Evolutionary conservation across 2,888 invertebrate species (phyloP).

Genomic region (Priocnemis perturbator): DNA sequence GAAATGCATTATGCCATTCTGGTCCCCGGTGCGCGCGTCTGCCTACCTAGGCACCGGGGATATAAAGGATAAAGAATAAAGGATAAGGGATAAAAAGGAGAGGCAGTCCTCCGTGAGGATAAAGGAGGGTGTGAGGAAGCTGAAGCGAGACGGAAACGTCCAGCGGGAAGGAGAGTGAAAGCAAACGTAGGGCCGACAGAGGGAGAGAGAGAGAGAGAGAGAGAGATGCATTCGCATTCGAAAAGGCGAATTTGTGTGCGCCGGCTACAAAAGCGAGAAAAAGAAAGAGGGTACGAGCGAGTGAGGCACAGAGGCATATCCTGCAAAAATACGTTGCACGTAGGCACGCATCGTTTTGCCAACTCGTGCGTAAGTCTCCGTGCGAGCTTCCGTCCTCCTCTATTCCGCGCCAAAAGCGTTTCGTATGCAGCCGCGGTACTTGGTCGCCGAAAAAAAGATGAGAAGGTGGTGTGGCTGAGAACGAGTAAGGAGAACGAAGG

Average conservation of each 20-base stretch:
- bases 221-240: slow-evolving; percentile 17
- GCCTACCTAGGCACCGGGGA: slow-evolving; percentile 52
- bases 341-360: slow-evolving; percentile 17
- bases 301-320: slow-evolving; percentile 39
- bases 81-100: slow-evolving; percentile 64
- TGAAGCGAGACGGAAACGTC: slow-evolving; percentile 30
- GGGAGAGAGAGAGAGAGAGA: no score
- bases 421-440: slow-evolving; percentile 38
- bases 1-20: slow-evolving; percentile 65
- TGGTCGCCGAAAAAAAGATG: slow-evolving; percentile 27
- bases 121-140: slow-evolving; percentile 34
- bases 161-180: slow-evolving; percentile 41
- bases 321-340: slow-evolving; percentile 62
- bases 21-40: slow-evolving; percentile 47
- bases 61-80: slow-evolving; percentile 65
- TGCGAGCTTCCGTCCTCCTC: slow-evolving; percentile 17
- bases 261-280: slow-evolving; percentile 26
- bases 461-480: neutral
- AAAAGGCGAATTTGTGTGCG: slow-evolving; percentile 30
- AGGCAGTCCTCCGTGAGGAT: slow-evolving; percentile 49
- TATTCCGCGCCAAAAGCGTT: slow-evolving; percentile 15
- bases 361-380: no score
- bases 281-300: slow-evolving; percentile 34
- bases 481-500: slow-evolving; percentile 2
- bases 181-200: neutral